These are phyloP conservation scores for Pempheris klunzingeri DNA, from an alignment of 2,797 vertebrate species.

Conservation along the genomic window DNA sequence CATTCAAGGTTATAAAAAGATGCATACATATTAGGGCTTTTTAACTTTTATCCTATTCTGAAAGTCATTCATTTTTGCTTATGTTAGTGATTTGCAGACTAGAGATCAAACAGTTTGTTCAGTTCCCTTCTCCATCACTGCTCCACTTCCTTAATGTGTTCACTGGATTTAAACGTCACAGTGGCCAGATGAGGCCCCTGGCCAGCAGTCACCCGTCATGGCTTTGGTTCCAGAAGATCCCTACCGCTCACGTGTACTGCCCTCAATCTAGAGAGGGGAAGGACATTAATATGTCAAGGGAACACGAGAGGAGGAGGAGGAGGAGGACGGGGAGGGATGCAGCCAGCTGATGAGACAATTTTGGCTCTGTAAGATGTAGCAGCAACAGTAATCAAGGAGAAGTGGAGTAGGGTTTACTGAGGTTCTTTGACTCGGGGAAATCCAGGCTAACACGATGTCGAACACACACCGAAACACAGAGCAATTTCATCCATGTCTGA, in stretches of 20 bases:
- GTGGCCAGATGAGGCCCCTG: constrained; percentile 48
- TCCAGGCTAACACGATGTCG: constrained; percentile 52
- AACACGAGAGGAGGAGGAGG: constrained; percentile 45
- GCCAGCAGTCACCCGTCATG: constrained; percentile 30
- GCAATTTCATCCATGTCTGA: constrained; percentile 38
- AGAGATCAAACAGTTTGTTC: constrained; percentile 20
- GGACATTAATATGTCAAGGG: constrained; percentile 72
- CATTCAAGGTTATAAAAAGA: neutral
- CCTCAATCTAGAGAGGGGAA: constrained; percentile 71
- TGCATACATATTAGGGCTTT: neutral
- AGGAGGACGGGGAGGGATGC: constrained; percentile 28
- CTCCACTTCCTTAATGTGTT: constrained; percentile 44
- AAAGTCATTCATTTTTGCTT: neutral
- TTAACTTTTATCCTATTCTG: neutral
- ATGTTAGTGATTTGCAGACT: neutral
- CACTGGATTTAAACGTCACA: constrained; percentile 40
- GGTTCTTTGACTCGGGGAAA: constrained; percentile 53
- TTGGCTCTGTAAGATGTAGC: constrained; percentile 36
- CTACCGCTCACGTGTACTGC: constrained; percentile 65
- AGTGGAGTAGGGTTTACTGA: constrained; percentile 44
- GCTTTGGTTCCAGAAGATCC: constrained; percentile 55
- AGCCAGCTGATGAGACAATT: constrained; percentile 66
- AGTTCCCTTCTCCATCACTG: constrained; percentile 29
- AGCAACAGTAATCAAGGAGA: constrained; percentile 49
- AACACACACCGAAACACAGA: constrained; percentile 41